Base-by-base conservation (phyloP, 2,113 vertebrate genomes). In the Coracopsis vasa region DNA sequence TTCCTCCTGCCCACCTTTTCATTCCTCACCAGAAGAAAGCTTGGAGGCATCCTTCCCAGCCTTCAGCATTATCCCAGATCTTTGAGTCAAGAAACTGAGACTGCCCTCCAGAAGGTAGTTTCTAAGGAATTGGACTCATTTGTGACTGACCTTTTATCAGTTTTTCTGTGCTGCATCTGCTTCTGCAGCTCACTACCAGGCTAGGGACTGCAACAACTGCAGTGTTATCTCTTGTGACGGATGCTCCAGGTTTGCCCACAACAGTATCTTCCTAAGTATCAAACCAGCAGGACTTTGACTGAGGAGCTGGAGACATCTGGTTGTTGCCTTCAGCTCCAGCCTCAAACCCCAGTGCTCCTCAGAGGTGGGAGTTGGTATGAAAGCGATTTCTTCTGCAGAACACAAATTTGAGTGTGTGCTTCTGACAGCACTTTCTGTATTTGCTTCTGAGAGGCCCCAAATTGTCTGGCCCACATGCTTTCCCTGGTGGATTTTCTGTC, bases 311-410 rank as follows among this genome's bases (percentile, higher is more conserved):
- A 85, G 44, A 35, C n/a, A 33, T 72, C 56, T 64, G 73, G 20
- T 67, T 88, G 48, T 71, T 92, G 42, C 45, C 58, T 72, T 75
- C 69, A 72, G 51, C 28, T 77, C 58, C 69, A 67, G 47, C 41
- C 35, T 66, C 35, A 71, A 73, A 70, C 20, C 12, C 29, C 14
- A 28, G 35, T 56, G 35, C n/a, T 80, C 54, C 29, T 82, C 31
- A 45, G 48, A 50, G n/a, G 50, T 53, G 33, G 28, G 6, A 65
- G 28, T 54, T 2, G 0, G 29, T 37, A 71, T 1, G 0, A 71
- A 90, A 61, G 41, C 11, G 5, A 1, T 70, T 89, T 74, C 33
- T 89, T 86, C 81, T 66, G 28, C 50, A 66, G 50, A 73, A 45
- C 45, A n/a, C 51, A 41, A 12, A 80, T 88, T 35, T 81, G n/a